phyloP scores from a whole-genome alignment of 2,113 vertebrate species.

The Lichenostomus cassidix region DNA sequence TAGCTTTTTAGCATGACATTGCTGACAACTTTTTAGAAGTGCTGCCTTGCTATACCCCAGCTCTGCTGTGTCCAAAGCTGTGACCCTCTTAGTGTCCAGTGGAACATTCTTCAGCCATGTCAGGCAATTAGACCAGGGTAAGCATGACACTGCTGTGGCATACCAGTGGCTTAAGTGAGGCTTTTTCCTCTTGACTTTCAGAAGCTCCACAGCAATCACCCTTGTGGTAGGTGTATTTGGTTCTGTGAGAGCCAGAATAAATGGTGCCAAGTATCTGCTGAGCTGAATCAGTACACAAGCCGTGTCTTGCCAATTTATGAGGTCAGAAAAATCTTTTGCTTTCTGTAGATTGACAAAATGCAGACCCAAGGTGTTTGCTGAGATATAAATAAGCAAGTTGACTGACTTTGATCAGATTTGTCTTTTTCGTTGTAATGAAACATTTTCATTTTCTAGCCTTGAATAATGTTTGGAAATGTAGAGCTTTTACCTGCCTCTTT shows the following conservation, averaged over 20 bases:
- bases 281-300: background rate
- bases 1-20: background rate
- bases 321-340: background rate
- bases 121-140: background rate
- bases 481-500: background rate
- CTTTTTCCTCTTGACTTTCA: background rate
- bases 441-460: background rate
- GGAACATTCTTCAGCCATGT: background rate
- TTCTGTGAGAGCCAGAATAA: background rate
- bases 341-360: background rate
- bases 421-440: slow-evolving; percentile 15
- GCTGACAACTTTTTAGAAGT: background rate
- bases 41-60: background rate
- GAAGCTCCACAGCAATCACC: background rate
- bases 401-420: background rate
- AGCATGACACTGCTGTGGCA: background rate
- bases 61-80: background rate
- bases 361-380: background rate
- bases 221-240: background rate
- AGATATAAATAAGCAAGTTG: background rate
- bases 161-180: background rate
- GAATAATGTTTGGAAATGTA: background rate
- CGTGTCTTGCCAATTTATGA: background rate
- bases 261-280: background rate
- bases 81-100: accelerated